Conservation (phyloP, 2,888 invertebrate genomes). For the Latrodectus hesperus region DNA sequence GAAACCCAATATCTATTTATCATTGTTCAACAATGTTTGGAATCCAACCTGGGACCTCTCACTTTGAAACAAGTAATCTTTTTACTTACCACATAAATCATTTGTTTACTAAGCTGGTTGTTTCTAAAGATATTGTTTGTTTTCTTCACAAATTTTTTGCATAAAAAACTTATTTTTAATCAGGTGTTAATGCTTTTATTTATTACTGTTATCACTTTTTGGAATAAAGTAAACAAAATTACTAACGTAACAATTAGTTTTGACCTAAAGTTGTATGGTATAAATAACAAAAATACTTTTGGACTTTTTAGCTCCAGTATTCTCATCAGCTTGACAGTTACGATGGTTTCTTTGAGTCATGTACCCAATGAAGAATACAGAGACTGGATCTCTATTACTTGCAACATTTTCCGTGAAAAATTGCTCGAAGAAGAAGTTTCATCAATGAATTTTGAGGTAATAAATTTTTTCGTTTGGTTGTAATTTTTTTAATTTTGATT, state of each 20-base stretch:
- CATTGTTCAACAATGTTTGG: no score
- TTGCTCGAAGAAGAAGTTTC: conserved; percentile 53
- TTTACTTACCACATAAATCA: no score
- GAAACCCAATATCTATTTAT: no score
- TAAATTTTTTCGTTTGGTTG: background rate
- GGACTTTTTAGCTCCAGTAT: background rate
- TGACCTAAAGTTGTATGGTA: no score
- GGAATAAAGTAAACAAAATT: no score
- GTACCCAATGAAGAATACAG: conserved; percentile 28
- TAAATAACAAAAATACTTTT: background rate
- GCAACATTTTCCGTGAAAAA: conserved; percentile 45
- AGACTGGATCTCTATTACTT: conserved; percentile 47
- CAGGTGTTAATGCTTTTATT: background rate
- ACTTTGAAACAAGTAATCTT: no score
- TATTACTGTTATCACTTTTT: background rate
- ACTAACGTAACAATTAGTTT: no score
- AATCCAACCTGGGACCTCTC: no score
- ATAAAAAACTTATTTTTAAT: no score
- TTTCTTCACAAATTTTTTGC: no score
- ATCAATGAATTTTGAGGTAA: conserved; percentile 61
- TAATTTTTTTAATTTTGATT: background rate
- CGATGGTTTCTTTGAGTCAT: conserved; percentile 28
- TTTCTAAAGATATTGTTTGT: no score
- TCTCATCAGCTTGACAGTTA: conserved; percentile 38
- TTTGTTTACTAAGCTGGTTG: no score